A percentile compares a stretch with the other conserved stretches of the same genome.
Conservation (phyloP, 2,113 vertebrate genomes). For the Atherinomorus stipes region DNA sequence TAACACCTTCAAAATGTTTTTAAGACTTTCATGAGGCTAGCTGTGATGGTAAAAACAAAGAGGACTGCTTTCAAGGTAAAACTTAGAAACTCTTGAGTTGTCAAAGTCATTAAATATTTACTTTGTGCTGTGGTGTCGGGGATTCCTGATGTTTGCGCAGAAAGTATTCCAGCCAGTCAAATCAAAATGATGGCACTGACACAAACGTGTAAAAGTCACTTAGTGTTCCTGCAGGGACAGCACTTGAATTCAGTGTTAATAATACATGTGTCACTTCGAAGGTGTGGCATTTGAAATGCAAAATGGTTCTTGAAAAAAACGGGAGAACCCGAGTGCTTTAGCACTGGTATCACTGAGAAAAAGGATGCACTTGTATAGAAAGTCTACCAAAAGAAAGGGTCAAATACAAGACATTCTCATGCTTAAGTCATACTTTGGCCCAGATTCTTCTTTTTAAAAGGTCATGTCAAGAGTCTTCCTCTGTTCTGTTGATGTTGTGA, state of each 20-base stretch:
- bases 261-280: conserved; percentile 70
- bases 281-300: conserved; percentile 48
- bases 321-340: conserved; percentile 26
- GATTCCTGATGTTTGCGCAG: conserved; percentile 55
- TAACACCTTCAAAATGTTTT: conserved; percentile 42
- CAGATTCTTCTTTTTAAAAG: conserved; percentile 55
- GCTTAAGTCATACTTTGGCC: conserved; percentile 24
- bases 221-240: conserved; percentile 62
- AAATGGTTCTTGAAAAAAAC: conserved; percentile 18
- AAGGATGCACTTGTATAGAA: conserved; percentile 20
- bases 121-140: conserved; percentile 49
- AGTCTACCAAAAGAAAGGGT: conserved; percentile 11
- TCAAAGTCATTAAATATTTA: conserved; percentile 70
- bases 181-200: conserved; percentile 75
- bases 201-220: conserved; percentile 70
- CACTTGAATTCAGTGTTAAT: conserved; percentile 66
- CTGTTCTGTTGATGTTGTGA: conserved; percentile 1
- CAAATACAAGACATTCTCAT: conserved; percentile 16
- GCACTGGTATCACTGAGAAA: conserved; percentile 6
- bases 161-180: conserved; percentile 41
- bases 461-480: conserved; percentile 36
- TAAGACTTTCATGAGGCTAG: conserved; percentile 50
- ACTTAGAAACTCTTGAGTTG: conserved; percentile 33
- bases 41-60: conserved; percentile 50
- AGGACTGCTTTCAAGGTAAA: conserved; percentile 45